phyloP scores from a whole-genome alignment of 2,888 invertebrate genomes.

The Spisula subtruncata region DNA sequence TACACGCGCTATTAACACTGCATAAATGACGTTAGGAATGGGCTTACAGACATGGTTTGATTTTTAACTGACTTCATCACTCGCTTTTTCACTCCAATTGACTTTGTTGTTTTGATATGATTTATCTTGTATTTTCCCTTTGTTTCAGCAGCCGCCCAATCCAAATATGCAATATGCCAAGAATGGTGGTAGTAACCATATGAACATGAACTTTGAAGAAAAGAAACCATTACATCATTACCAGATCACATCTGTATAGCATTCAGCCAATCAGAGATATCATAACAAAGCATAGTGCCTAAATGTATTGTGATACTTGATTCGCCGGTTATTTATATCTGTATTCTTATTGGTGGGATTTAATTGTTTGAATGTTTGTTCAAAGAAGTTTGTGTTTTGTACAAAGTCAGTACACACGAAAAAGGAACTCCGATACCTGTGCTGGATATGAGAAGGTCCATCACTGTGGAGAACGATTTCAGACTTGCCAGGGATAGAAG shows the following conservation, averaged over 20 bases:
- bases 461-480: not conserved
- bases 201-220: constrained; percentile 31
- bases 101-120: not conserved
- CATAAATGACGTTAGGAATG: not conserved
- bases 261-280: constrained; percentile 45
- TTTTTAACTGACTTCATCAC: not conserved
- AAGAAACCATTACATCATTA: constrained; percentile 50
- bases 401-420: not conserved
- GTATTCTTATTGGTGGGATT: not conserved
- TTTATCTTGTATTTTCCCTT: constrained; percentile 28
- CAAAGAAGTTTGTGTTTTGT: not conserved
- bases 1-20: too few relatives aligned
- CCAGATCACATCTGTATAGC: constrained; percentile 53
- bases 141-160: constrained; percentile 56
- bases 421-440: not conserved
- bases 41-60: not conserved
- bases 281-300: constrained; percentile 47
- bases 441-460: not conserved
- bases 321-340: constrained; percentile 21
- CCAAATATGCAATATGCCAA: constrained; percentile 53
- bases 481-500: constrained; percentile 10
- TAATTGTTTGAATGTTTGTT: not conserved
- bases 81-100: too few relatives aligned
- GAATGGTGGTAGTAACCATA: constrained; percentile 36
- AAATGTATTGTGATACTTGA: constrained; percentile 49